A percentile compares a stretch with the other conserved stretches of the same genome.
Conservation (phyloP, 2,113 vertebrate species). For the Loxodonta africana region DNA sequence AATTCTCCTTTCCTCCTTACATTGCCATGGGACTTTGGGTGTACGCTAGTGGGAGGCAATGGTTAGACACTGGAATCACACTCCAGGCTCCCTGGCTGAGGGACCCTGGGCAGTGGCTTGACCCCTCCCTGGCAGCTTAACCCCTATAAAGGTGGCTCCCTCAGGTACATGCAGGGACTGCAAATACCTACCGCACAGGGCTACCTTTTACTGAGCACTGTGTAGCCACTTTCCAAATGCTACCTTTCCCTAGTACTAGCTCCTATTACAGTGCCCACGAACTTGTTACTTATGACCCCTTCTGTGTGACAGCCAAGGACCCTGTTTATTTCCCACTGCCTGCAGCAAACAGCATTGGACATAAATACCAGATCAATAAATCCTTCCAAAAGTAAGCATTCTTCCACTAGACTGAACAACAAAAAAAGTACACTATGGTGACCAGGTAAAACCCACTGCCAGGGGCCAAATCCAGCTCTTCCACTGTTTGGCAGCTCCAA, state of each 20-base stretch:
- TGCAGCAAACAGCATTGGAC: neutral
- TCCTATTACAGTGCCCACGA: accelerated
- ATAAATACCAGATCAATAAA: accelerated
- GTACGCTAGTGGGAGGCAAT: accelerated
- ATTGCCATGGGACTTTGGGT: neutral
- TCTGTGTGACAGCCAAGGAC: neutral
- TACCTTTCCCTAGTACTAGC: accelerated
- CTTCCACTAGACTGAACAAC: accelerated
- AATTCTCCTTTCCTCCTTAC: neutral
- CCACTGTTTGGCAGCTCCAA: neutral
- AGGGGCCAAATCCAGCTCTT: neutral
- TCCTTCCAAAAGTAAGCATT: neutral
- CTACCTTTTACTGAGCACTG: neutral
- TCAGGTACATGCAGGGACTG: neutral
- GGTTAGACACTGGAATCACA: neutral
- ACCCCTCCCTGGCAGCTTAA: neutral
- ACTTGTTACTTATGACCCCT: neutral
- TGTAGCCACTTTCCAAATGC: accelerated
- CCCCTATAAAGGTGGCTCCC: neutral
- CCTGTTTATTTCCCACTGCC: neutral
- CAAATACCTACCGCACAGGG: neutral
- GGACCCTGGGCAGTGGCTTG: neutral
- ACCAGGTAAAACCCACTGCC: neutral
- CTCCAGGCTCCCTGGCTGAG: neutral
- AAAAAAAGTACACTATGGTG: accelerated